phyloP scores from a whole-genome alignment of 2,113 vertebrate genomes.

The Hemichromis elongatus region DNA sequence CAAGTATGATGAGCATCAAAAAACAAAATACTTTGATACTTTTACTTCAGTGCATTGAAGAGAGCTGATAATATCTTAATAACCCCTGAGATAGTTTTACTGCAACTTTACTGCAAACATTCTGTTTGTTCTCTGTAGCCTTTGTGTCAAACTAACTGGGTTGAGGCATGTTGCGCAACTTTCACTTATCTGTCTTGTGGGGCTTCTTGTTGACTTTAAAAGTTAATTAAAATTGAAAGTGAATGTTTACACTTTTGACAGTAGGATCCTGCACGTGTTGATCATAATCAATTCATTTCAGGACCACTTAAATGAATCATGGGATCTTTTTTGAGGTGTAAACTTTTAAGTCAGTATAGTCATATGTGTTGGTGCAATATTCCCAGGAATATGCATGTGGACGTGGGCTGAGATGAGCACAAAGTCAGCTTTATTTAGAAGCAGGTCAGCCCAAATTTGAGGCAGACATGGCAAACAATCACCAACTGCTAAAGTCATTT shows the following conservation, averaged over 20 bases:
- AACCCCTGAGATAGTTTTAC: conserved; percentile 5
- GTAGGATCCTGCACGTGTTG: neutral
- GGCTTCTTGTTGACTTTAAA: neutral
- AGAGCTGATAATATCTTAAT: neutral
- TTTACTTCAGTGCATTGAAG: neutral
- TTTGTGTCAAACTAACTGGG: neutral
- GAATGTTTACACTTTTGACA: neutral
- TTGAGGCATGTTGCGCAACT: neutral
- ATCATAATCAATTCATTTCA: neutral
- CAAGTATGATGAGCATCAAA: neutral
- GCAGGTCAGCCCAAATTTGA: neutral
- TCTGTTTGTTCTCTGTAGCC: neutral
- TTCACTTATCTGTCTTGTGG: neutral
- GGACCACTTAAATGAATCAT: neutral
- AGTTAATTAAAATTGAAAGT: neutral
- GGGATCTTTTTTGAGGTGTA: neutral
- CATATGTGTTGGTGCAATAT: neutral
- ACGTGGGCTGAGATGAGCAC: neutral
- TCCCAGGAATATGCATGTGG: neutral
- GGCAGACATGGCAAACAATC: neutral
- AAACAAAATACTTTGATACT: conserved; percentile 26
- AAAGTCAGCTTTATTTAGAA: neutral
- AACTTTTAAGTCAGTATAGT: neutral
- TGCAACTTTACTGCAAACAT: neutral
- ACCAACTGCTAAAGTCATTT: neutral